Base-by-base conservation (phyloP, 2,113 vertebrate species). In the Takifugu bimaculatus region DNA sequence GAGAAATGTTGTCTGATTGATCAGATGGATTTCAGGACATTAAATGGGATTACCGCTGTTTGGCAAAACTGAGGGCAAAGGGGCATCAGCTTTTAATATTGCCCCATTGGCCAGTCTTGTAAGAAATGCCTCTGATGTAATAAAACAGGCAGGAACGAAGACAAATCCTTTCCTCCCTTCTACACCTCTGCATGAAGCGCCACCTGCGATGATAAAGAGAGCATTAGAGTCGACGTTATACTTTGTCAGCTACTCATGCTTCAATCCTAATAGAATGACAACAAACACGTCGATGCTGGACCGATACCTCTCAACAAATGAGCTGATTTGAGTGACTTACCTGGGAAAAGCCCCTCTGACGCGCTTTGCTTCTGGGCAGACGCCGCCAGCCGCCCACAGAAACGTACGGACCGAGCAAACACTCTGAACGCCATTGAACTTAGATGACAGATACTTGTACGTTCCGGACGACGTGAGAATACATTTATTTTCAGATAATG, bases 51-150 rank as follows among this genome's bases (percentile, higher is more conserved):
- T 87, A 92, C 91, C 82, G 28, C 60, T 78, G 77, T 89, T 79
- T 1, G 85, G 42, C 0, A 76, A 85, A 57, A 91, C 82, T 4
- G 83, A 84, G 35, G 78, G 14, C 69, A 63, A 42, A 58, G 61
- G 58, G 66, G 73, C 61, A 35, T 81, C 78, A 60, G 75, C 70
- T 60, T 85, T 71, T 3, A 49, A 53, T n/a, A 55, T 57, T 66
- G 63, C 82, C 50, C 78, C 81, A 78, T 87, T 88, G 39, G 55
- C 64, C 63, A 91, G 79, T 70, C 74, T 77, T 60, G 56, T 79
- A 74, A 90, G 68, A 84, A 91, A 84, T 4, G 70, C 73, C 49
- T 88, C 82, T 15, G 88, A 88, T 74, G 89, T 81, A 55, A 91
- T 79, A 61, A 73, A 87, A 70, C 85, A 65, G 49, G 70, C 80